phyloP scores from a whole-genome alignment of 1,140 invertebrate genomes.

The Maconellicoccus hirsutus region DNA sequence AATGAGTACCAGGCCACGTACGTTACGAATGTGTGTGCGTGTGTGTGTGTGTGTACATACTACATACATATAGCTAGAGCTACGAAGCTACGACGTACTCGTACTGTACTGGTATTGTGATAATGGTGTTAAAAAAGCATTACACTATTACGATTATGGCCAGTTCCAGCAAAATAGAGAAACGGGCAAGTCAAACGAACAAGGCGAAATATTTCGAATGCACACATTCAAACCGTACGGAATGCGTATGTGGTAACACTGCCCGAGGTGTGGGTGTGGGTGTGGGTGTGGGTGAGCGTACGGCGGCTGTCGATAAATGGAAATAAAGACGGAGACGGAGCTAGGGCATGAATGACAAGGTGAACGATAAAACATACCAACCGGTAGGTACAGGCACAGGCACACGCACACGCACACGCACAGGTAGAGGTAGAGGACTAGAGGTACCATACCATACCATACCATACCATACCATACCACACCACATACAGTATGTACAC shows the following conservation, averaged over 20 bases:
- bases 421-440: too few relatives aligned
- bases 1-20: too few relatives aligned
- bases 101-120: not conserved
- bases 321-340: not conserved
- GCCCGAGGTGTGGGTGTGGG: conserved; percentile 1
- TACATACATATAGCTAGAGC: too few relatives aligned
- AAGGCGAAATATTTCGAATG: not conserved
- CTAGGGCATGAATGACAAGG: conserved; percentile 2
- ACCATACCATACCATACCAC: too few relatives aligned
- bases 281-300: not conserved
- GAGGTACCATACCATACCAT: too few relatives aligned
- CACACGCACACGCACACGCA: too few relatives aligned
- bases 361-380: not conserved
- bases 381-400: too few relatives aligned
- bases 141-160: not conserved
- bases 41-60: too few relatives aligned
- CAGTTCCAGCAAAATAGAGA: not conserved
- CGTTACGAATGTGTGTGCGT: too few relatives aligned
- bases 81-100: too few relatives aligned
- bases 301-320: not conserved
- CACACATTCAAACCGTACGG: not conserved
- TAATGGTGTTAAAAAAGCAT: not conserved
- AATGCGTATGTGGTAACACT: not conserved
- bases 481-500: too few relatives aligned
- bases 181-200: not conserved